phyloP scores from a whole-genome alignment of 1,140 invertebrate species.

The Dreissena polymorpha region DNA sequence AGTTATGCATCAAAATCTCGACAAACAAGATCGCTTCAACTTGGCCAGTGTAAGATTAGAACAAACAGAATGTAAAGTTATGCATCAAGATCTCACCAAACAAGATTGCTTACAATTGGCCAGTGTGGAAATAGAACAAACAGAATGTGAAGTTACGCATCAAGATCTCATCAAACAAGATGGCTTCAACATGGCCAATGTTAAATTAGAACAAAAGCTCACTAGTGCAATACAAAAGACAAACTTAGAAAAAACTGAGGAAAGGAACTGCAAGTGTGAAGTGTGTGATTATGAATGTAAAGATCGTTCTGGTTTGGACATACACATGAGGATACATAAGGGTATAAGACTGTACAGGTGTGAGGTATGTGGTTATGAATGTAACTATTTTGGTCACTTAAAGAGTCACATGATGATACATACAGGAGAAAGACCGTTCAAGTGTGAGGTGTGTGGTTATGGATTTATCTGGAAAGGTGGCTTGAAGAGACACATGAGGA shows the following conservation, averaged over 20 bases:
- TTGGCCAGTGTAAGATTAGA: too few species aligned
- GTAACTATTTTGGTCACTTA: neutral
- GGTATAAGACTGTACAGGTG: neutral
- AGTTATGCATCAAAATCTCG: too few species aligned
- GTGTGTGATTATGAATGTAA: conserved; percentile 7
- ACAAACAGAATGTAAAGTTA: too few species aligned
- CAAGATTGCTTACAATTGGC: too few species aligned
- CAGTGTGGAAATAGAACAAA: too few species aligned
- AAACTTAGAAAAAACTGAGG: neutral
- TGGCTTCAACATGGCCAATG: too few species aligned
- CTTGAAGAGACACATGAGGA: conserved; percentile 11
- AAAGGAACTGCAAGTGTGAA: neutral
- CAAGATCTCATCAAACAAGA: too few species aligned
- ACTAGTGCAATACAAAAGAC: too few species aligned
- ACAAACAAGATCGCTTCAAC: too few species aligned
- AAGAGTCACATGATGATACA: conserved; percentile 3
- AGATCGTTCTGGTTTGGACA: neutral
- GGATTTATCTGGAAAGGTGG: neutral
- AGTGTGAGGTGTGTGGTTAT: conserved; percentile 19
- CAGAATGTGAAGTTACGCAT: too few species aligned
- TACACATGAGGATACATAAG: conserved; percentile 14
- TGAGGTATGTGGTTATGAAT: neutral
- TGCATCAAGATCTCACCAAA: too few species aligned
- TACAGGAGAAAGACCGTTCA: conserved; percentile 5
- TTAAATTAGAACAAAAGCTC: too few species aligned